Conservation (phyloP, 2,888 invertebrate genomes). For the Spicauda simplicius region DNA sequence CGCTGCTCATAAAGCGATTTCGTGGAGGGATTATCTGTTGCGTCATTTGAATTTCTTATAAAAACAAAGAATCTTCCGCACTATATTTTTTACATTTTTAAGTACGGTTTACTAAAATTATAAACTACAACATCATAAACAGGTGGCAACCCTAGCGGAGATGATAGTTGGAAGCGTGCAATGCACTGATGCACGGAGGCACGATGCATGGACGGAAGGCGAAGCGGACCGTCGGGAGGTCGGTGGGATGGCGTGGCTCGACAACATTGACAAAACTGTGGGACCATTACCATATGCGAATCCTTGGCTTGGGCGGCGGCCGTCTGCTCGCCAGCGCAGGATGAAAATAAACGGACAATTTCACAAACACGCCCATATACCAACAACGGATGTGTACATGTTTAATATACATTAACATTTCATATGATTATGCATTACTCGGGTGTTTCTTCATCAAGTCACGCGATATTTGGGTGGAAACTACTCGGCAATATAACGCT, state of each 20-base stretch:
- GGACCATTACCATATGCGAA: slow-evolving; percentile 93
- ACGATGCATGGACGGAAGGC: slow-evolving; percentile 69
- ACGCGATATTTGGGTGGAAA: slow-evolving; percentile 30
- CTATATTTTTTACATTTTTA: no score
- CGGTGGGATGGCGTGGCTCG: slow-evolving; percentile 60
- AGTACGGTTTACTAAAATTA: no score
- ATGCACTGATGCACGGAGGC: slow-evolving; percentile 60
- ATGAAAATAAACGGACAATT: slow-evolving; percentile 81
- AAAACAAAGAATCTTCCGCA: no score
- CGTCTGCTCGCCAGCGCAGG: slow-evolving; percentile 86
- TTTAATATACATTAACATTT: slow-evolving; percentile 29
- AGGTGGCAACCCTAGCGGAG: slow-evolving; percentile 22
- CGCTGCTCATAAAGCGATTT: no score
- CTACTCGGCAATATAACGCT: slow-evolving; percentile 6
- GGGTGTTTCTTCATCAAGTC: slow-evolving; percentile 22
- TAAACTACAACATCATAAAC: no score
- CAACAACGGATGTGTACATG: slow-evolving; percentile 30
- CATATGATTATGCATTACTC: slow-evolving; percentile 13
- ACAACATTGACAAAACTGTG: slow-evolving; percentile 68
- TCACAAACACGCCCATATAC: slow-evolving; percentile 61
- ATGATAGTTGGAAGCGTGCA: slow-evolving; percentile 74
- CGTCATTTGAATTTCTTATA: no score
- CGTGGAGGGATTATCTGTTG: no score
- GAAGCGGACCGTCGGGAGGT: slow-evolving; percentile 74
- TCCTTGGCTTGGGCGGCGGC: slow-evolving; percentile 95